Percentiles rank a stretch among this genome's conserved stretches.
Conservation (phyloP, 2,113 vertebrate species). For the Collichthys lucidus region DNA sequence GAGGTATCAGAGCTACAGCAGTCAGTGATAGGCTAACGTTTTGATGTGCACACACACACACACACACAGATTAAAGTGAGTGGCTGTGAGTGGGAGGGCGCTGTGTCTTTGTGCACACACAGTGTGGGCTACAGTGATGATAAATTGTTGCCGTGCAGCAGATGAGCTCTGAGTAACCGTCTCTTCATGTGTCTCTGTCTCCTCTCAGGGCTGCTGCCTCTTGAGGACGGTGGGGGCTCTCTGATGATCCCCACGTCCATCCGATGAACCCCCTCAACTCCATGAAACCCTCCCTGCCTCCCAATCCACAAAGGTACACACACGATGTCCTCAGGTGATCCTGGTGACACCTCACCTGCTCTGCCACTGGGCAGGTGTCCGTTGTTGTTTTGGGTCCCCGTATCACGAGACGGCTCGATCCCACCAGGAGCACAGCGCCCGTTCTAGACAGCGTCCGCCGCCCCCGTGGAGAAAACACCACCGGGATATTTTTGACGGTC, state of each 20-base stretch:
- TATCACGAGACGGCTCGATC: neutral
- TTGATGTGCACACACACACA: slow-evolving; percentile 54
- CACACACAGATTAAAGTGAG: slow-evolving; percentile 65
- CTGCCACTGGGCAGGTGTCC: neutral
- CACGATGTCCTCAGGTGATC: slow-evolving; percentile 48
- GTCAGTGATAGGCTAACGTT: slow-evolving; percentile 72
- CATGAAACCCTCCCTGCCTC: slow-evolving; percentile 94
- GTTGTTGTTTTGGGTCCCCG: neutral
- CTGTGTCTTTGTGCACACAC: slow-evolving; percentile 58
- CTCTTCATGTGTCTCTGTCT: slow-evolving; percentile 23
- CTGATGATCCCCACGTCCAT: slow-evolving; percentile 81
- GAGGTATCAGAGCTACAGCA: slow-evolving; percentile 72
- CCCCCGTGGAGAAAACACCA: no score
- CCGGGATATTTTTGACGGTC: no score
- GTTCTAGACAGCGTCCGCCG: no score
- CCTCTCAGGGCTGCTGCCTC: slow-evolving; percentile 76
- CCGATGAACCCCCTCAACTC: slow-evolving; percentile 96
- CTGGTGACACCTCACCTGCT: slow-evolving; percentile 33
- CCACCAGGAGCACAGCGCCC: no score
- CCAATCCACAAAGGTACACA: slow-evolving; percentile 91
- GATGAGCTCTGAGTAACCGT: slow-evolving; percentile 55
- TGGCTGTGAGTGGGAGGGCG: slow-evolving; percentile 64
- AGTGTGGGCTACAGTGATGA: slow-evolving; percentile 59
- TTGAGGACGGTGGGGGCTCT: slow-evolving; percentile 76
- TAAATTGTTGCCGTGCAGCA: slow-evolving; percentile 66